These are phyloP conservation scores for Bubo bubo DNA, from an alignment of 2,113 vertebrate genomes.

Conservation along the genomic window DNA sequence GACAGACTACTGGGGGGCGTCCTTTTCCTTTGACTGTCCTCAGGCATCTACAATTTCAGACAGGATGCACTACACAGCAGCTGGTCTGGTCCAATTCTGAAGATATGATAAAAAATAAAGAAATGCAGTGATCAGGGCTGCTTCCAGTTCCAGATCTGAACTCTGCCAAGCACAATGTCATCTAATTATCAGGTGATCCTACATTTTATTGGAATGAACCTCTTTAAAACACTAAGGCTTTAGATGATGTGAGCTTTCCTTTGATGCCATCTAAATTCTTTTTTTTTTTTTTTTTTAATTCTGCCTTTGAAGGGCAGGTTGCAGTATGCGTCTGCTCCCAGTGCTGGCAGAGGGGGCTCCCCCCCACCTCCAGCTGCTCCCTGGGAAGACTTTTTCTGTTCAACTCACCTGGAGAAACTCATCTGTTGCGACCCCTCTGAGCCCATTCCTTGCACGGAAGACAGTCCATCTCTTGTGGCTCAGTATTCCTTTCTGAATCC, in stretches of 20 bases:
- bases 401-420: not conserved
- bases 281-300: not conserved
- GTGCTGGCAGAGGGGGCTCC: not conserved
- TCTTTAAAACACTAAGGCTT: not conserved
- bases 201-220: not conserved
- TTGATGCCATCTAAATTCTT: not conserved
- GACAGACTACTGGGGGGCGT: not conserved
- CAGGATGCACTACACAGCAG: not conserved
- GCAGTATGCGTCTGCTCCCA: not conserved
- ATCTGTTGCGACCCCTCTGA: fast-evolving
- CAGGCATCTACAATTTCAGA: not conserved
- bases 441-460: not conserved
- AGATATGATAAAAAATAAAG: not conserved
- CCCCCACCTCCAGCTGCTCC: not conserved
- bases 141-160: not conserved
- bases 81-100: not conserved
- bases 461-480: not conserved
- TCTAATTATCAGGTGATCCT: not conserved
- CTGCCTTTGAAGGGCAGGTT: not conserved
- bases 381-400: not conserved
- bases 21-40: not conserved
- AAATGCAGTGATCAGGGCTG: not conserved
- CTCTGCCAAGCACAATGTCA: not conserved
- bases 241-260: not conserved
- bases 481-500: not conserved